phyloP scores from a whole-genome alignment of 2,797 vertebrate species.

The Notamacropus eugenii region DNA sequence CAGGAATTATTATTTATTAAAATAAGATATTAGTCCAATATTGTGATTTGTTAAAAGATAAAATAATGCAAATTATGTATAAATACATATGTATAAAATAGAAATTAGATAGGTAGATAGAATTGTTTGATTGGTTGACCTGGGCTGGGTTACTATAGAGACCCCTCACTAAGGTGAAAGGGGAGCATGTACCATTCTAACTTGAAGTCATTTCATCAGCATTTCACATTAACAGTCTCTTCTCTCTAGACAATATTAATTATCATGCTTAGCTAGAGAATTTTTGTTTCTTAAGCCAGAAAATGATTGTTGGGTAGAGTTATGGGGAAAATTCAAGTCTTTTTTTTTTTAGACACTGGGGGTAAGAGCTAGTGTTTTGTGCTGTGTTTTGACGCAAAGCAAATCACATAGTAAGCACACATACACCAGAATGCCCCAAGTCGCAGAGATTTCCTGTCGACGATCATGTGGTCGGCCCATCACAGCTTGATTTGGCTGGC shows the following conservation, averaged over 20 bases:
- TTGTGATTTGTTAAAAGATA: background rate
- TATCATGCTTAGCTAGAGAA: background rate
- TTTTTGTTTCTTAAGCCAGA: constrained; percentile 30
- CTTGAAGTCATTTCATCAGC: background rate
- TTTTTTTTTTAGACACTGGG: background rate
- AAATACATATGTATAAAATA: no score
- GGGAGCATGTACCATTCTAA: background rate
- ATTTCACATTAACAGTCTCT: background rate
- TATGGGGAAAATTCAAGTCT: background rate
- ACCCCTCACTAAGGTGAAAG: background rate
- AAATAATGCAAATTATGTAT: background rate
- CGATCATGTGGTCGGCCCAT: background rate
- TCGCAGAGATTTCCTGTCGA: background rate
- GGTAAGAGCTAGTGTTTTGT: no score
- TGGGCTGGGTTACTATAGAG: background rate
- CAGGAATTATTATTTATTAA: background rate
- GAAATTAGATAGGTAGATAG: background rate
- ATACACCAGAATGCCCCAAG: background rate
- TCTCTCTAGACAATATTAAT: background rate
- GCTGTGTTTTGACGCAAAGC: background rate
- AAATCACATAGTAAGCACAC: background rate
- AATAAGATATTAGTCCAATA: background rate
- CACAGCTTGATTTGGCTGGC: background rate
- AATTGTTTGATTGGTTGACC: background rate
- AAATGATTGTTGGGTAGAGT: background rate